phyloP scores from a whole-genome alignment of 2,797 vertebrate species.

The Ciconia nigra region DNA sequence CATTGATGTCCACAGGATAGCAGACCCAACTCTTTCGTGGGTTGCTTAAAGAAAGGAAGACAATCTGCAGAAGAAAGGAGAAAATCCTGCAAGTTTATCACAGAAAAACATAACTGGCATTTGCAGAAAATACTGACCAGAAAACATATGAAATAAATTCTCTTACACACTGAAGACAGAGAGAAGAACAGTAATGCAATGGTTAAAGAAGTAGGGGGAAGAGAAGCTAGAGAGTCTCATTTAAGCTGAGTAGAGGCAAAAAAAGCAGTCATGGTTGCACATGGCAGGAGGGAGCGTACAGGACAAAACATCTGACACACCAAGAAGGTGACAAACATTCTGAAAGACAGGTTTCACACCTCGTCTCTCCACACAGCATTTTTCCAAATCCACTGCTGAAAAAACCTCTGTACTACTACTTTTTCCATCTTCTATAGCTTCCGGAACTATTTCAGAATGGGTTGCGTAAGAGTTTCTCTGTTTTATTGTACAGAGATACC shows the following conservation, averaged over 20 bases:
- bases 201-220: background rate
- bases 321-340: background rate
- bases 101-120: background rate
- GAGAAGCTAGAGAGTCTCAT: background rate
- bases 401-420: background rate
- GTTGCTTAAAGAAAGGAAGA: background rate
- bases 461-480: background rate
- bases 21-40: background rate
- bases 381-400: background rate
- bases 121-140: background rate
- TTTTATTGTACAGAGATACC: background rate
- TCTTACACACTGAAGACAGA: background rate
- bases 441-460: background rate
- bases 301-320: background rate
- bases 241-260: background rate
- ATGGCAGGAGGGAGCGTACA: background rate
- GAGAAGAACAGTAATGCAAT: background rate
- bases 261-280: background rate
- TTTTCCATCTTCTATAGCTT: background rate
- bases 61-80: background rate
- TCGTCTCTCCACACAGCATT: background rate
- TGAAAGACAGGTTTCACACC: background rate
- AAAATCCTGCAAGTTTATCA: background rate
- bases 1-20: background rate
- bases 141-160: background rate